Conservation (phyloP, 1,140 invertebrate species). For the Pinna nobilis region DNA sequence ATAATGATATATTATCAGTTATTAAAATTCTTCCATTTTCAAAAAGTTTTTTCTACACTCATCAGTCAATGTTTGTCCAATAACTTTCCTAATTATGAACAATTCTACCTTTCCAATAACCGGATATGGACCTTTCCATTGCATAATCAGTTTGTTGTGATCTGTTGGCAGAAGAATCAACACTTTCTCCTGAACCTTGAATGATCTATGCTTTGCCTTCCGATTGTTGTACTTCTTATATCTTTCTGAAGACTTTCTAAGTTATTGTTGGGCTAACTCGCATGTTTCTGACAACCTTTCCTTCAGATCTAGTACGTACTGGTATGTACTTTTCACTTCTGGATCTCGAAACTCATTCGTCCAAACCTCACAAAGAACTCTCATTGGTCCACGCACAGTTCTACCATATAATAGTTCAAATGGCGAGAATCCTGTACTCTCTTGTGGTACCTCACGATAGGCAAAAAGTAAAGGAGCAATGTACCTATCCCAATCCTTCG, state of each 20-base stretch:
- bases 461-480: slow-evolving; percentile 44
- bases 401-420: slow-evolving; percentile 61
- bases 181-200: slow-evolving; percentile 30
- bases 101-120: slow-evolving; percentile 40
- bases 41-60: no score
- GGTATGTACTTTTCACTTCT: slow-evolving; percentile 35
- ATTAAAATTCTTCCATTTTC: no score
- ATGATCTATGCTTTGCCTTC: slow-evolving; percentile 24
- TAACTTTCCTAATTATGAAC: no score
- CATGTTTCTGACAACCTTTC: slow-evolving; percentile 38
- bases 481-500: slow-evolving; percentile 49
- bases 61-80: no score
- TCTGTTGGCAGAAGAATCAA: slow-evolving; percentile 24
- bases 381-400: slow-evolving; percentile 51
- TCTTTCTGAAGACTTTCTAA: slow-evolving; percentile 4
- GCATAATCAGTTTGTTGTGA: slow-evolving; percentile 32
- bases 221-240: slow-evolving; percentile 33
- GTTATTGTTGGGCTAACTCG: slow-evolving; percentile 36
- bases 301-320: slow-evolving; percentile 48
- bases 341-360: background rate
- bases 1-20: no score
- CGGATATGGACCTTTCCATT: slow-evolving; percentile 36
- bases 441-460: slow-evolving; percentile 45
- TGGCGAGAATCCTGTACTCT: slow-evolving; percentile 49
- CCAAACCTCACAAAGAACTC: slow-evolving; percentile 47